Percentiles rank a stretch among this genome's conserved stretches.
Evolutionary conservation across 2,113 vertebrate species (phyloP).

Genomic region (Oncorhynchus clarkii): DNA sequence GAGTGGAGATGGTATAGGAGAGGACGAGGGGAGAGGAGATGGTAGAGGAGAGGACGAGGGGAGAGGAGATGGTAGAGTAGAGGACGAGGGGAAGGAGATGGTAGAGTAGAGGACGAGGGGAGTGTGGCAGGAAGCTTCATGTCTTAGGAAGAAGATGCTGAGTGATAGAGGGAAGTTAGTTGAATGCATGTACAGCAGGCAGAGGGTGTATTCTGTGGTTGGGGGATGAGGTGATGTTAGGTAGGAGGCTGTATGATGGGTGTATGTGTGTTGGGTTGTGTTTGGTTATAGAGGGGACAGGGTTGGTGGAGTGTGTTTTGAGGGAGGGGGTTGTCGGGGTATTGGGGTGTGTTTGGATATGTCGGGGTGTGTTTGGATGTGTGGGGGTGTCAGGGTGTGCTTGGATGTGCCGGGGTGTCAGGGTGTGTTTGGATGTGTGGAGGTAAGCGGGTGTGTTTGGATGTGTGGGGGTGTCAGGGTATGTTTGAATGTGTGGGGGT

Average conservation of each 20-base stretch:
- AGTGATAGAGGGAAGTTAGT: constrained; percentile 12
- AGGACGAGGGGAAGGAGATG: background rate
- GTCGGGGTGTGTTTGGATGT: background rate
- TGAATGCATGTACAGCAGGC: too few relatives aligned
- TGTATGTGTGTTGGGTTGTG: constrained; percentile 25
- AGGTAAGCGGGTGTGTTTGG: too few relatives aligned
- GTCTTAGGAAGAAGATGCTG: too few relatives aligned
- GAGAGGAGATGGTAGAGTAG: background rate
- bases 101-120: too few relatives aligned
- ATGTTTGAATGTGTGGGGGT: too few relatives aligned
- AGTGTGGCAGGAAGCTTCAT: too few relatives aligned
- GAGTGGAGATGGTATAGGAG: background rate
- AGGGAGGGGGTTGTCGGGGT: background rate
- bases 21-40: background rate
- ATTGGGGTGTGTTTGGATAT: background rate
- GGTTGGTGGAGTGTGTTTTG: background rate
- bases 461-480: too few relatives aligned
- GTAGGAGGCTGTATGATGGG: too few relatives aligned
- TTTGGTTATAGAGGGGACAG: too few relatives aligned
- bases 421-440: too few relatives aligned
- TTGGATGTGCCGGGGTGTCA: background rate
- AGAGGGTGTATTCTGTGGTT: constrained; percentile 15
- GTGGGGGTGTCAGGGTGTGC: too few relatives aligned
- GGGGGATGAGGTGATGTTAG: background rate
- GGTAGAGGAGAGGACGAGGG: too few relatives aligned